Percentiles rank a stretch among this genome's conserved stretches.
Conservation (phyloP, 2,797 vertebrate species). For the Netta rufina region DNA sequence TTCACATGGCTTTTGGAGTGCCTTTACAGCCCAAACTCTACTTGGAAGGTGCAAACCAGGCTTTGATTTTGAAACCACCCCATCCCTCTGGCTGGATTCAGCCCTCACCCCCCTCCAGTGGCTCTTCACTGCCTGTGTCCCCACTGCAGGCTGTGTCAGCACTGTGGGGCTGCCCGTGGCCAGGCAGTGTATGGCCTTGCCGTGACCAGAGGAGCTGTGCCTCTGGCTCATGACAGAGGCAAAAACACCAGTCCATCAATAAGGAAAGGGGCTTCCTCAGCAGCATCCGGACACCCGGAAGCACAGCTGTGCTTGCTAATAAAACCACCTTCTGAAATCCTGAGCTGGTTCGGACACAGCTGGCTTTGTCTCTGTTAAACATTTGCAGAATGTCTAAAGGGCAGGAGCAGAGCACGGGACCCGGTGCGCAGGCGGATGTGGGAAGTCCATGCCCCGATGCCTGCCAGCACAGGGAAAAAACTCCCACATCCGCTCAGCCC, state of each 20-base stretch:
- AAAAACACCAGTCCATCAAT: slow-evolving; percentile 60
- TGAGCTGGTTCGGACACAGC: fast-evolving
- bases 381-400: not conserved
- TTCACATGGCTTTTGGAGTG: not conserved
- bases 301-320: not conserved
- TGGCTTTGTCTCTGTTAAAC: not conserved
- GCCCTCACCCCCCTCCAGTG: not conserved
- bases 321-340: not conserved
- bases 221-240: slow-evolving; percentile 78
- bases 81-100: not conserved
- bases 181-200: slow-evolving; percentile 75
- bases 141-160: slow-evolving; percentile 71
- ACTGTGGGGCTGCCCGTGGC: slow-evolving; percentile 69
- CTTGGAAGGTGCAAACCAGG: not conserved
- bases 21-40: not conserved
- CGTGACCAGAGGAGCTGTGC: slow-evolving; percentile 78
- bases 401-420: not conserved
- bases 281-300: not conserved
- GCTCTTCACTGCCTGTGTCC: not conserved
- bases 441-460: not conserved
- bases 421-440: fast-evolving
- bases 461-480: not conserved
- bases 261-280: not conserved
- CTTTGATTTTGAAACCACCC: not conserved
- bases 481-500: not conserved